Evolutionary conservation across 2,797 vertebrate genomes (phyloP), one percentile per base, ranked within the genome.

Genomic region (Dipus sagitta): DNA sequence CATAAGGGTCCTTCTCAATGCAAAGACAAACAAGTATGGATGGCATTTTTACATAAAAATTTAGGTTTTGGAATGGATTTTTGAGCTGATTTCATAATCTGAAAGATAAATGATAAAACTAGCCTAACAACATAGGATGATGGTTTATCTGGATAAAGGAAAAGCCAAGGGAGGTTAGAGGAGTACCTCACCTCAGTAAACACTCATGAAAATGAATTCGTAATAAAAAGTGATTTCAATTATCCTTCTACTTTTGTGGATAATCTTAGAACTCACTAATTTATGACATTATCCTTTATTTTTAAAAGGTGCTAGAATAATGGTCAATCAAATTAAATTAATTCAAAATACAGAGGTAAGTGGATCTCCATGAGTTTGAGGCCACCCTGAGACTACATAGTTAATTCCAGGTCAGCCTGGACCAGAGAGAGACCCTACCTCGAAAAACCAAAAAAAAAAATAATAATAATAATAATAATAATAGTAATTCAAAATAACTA

Each of bases 281-380:
- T 75, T 14, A 32, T 91, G 15, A 38, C 76, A 91, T 89, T 86
- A 70, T 72, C 20, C 83, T 88, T 84, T 86, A 79, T 94, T 92
- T 86, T 71, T 7, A 34, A 88, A 93, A 76, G 23, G 70, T 47
- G n/a, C 30, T 79, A 62, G 21, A 86, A 71, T 11, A 34, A 64
- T 81, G 30, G 85, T 42, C 11, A 71, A 62, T 6, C 15, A 21
- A 92, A 52, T 91, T 20, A 18, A 6, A 70, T 64, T 86, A 65
- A 80, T 32, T 83, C 32, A n/a, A n/a, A n/a, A n/a, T n/a, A n/a
- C n/a, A n/a, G n/a, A n/a, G n/a, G n/a, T n/a, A n/a, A n/a, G n/a
- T n/a, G n/a, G n/a, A n/a, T n/a, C n/a, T n/a, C n/a, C n/a, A n/a
- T n/a, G n/a, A n/a, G n/a, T n/a, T n/a, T n/a, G n/a, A n/a, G n/a